These are phyloP conservation scores for Incurvaria masculella DNA, from an alignment of 2,888 invertebrate genomes.

Conservation along the genomic window DNA sequence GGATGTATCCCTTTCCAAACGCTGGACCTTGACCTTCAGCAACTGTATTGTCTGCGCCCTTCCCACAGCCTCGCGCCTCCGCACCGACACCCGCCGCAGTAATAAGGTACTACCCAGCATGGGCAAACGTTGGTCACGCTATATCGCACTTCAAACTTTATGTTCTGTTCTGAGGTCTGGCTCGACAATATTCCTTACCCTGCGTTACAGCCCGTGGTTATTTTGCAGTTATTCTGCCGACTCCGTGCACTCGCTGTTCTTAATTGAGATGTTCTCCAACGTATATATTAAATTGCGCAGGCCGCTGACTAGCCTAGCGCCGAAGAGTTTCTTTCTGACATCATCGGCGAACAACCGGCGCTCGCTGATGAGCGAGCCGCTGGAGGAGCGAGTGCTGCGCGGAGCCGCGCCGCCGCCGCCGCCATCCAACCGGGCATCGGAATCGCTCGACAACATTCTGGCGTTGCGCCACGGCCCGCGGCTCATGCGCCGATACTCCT, in stretches of 20 bases:
- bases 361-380: conserved; percentile 19
- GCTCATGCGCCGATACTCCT: conserved; percentile 33
- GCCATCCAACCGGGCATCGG: conserved; percentile 6
- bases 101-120: too few relatives aligned
- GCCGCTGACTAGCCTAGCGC: conserved; percentile 19
- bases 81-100: too few relatives aligned
- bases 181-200: not conserved
- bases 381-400: conserved; percentile 20
- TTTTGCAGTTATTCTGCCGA: not conserved
- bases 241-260: not conserved
- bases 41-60: too few relatives aligned
- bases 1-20: too few relatives aligned
- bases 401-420: conserved; percentile 19
- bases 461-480: conserved; percentile 32
- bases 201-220: not conserved
- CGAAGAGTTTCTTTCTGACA: conserved; percentile 25
- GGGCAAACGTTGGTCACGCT: not conserved
- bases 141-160: not conserved
- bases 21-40: too few relatives aligned
- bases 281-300: conserved; percentile 19
- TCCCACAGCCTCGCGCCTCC: too few relatives aligned
- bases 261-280: not conserved
- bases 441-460: conserved; percentile 26
- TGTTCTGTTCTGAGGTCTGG: not conserved
- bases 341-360: conserved; percentile 17